Percentiles rank a stretch among this genome's conserved stretches.
Evolutionary conservation across 2,113 vertebrate species (phyloP).

Genomic region (Malurus elegans): DNA sequence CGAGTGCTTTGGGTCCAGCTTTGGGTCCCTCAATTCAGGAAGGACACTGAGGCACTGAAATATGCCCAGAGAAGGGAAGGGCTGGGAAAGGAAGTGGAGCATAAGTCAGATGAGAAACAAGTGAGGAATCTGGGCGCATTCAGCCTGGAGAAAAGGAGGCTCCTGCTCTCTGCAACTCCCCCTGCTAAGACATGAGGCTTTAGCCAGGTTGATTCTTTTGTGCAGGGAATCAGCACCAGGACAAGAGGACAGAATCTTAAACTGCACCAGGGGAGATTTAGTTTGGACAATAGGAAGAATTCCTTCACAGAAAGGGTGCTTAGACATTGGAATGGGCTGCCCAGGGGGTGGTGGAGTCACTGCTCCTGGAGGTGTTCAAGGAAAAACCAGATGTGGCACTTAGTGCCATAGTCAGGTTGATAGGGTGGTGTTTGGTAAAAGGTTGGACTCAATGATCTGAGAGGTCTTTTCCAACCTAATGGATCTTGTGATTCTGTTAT

Average conservation of each 20-base stretch:
- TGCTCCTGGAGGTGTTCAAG: neutral
- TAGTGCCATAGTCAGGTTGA: neutral
- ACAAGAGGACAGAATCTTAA: neutral
- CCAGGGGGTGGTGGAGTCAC: neutral
- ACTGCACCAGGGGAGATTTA: neutral
- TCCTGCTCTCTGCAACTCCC: rapidly evolving
- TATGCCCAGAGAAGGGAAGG: rapidly evolving
- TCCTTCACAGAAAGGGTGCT: neutral
- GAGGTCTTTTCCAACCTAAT: neutral
- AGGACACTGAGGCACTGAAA: neutral
- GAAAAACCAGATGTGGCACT: neutral
- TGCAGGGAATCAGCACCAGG: neutral
- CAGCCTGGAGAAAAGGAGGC: neutral
- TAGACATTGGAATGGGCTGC: neutral
- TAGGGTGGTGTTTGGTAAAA: neutral
- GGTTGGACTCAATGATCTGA: neutral
- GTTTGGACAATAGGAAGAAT: neutral
- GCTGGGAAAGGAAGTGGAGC: neutral
- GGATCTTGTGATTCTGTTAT: neutral
- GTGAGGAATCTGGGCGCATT: neutral
- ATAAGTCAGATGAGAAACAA: neutral
- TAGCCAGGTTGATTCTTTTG: neutral
- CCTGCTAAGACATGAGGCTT: neutral
- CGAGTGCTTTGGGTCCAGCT: rapidly evolving
- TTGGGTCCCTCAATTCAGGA: neutral